Evolutionary conservation across 2,888 invertebrate genomes (phyloP).

Genomic region (Tromatobia lineatoria): DNA sequence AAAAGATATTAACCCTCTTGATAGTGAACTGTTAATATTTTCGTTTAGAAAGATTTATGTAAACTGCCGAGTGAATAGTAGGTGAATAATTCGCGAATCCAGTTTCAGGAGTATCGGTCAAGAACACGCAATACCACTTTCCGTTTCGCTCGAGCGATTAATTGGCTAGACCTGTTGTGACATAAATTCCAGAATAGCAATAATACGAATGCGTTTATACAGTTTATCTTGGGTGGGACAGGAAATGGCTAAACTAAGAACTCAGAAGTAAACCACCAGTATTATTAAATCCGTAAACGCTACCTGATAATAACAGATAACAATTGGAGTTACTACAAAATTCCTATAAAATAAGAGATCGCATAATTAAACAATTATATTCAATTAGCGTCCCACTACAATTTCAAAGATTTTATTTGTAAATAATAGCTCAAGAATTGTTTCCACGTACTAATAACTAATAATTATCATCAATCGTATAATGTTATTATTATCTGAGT

Average conservation of each 20-base stretch:
- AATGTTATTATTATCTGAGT: background rate
- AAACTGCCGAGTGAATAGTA: background rate
- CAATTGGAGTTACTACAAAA: too few relatives aligned
- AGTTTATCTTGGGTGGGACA: too few relatives aligned
- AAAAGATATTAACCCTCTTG: background rate
- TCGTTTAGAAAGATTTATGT: background rate
- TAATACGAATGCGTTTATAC: conserved; percentile 21
- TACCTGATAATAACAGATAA: too few relatives aligned
- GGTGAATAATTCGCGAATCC: conserved; percentile 15
- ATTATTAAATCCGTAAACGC: background rate
- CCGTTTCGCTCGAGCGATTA: conserved; percentile 54
- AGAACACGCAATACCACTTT: conserved; percentile 50
- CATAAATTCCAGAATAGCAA: conserved; percentile 45
- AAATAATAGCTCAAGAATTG: background rate
- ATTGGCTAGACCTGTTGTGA: conserved; percentile 34
- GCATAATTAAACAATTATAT: too few relatives aligned
- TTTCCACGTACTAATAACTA: background rate
- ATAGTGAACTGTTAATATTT: background rate
- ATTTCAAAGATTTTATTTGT: too few relatives aligned
- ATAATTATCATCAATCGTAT: background rate
- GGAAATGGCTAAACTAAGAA: background rate
- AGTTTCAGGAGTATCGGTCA: conserved; percentile 44
- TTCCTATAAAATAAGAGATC: too few relatives aligned
- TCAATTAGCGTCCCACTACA: too few relatives aligned
- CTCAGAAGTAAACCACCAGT: background rate